Conservation (phyloP, 2,888 invertebrate species). For the Drosophila aldrichi region DNA sequence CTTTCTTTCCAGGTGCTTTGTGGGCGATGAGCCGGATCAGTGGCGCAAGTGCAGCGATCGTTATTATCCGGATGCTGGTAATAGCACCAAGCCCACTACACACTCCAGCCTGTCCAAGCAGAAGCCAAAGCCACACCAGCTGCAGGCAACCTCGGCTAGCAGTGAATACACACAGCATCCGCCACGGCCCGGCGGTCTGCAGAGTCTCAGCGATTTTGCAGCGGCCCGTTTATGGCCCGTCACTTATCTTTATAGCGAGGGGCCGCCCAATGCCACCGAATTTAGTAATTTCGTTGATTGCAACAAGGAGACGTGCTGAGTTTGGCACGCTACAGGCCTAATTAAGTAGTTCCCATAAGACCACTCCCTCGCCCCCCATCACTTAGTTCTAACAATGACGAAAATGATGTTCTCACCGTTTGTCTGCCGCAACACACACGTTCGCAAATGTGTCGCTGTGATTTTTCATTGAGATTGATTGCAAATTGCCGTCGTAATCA, state of each 20-base stretch:
- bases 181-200: conserved; percentile 83
- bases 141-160: conserved; percentile 60
- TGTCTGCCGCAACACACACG: conserved; percentile 23
- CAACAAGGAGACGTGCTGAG: conserved; percentile 85
- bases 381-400: conserved; percentile 50
- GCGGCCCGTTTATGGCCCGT: conserved; percentile 90
- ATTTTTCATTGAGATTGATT: conserved; percentile 76
- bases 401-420: conserved; percentile 60
- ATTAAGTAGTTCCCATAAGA: conserved; percentile 41
- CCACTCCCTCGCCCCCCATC: conserved; percentile 5
- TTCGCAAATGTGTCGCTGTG: conserved; percentile 62
- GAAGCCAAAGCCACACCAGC: conserved; percentile 79
- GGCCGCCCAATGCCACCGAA: conserved; percentile 90
- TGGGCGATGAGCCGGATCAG: conserved; percentile 91
- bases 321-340: conserved; percentile 32
- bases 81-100: conserved; percentile 65
- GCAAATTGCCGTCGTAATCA: conserved; percentile 61
- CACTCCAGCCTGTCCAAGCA: conserved; percentile 85
- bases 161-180: conserved; percentile 83
- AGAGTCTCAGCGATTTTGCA: conserved; percentile 84
- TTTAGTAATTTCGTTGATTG: conserved; percentile 86
- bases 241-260: conserved; percentile 92
- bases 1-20: conserved; percentile 90
- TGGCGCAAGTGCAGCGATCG: conserved; percentile 95
- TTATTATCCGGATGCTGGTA: conserved; percentile 88